Base-by-base conservation (phyloP, 1,140 invertebrate genomes). In the Nephila pilipes region DNA sequence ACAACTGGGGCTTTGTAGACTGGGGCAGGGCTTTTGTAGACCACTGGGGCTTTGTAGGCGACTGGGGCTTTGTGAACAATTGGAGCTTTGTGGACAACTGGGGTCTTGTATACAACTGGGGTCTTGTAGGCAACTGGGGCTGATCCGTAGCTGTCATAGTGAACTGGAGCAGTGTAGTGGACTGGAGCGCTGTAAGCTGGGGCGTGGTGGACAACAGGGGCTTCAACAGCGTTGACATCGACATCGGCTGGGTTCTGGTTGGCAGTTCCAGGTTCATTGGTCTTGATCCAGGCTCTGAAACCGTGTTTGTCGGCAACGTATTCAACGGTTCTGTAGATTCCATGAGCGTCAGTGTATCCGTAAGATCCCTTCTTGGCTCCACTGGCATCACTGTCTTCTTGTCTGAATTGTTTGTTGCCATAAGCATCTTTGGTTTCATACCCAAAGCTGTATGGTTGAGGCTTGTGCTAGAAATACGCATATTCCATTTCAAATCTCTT, bases 351-450 rank as follows among this genome's bases (percentile, higher is more conserved):
- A 5, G 93, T 94, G 89, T 94, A 94, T 25, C 94, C 94, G 85
- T 94, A 94, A 54, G 92, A 93, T 81, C 94, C 94, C 58, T 87
- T 91, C 54, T 91, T 93, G 69, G 94, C 94, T 10, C 93, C 93
- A 57, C 91, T 93, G 54, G 93, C 93, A 38, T 94, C 94, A 18
- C 94, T 93, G 87, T 91, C 91, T 79, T 94, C 94, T 29, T 94
- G 94, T 58, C 94, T 69, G 92, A 94, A 94, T 60, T 94, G 94
- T 57, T 94, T 94, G 92, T 94, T 94, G 79, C 94, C 94, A 80
- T 94, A 94, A 46, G 92, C 94, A 57, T 94, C 94, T 65, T 94
- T 93, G 58, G 93, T 94, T 32, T 94, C 93, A 80, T 93, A 94
- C 2, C 94, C 94, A 65, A 94, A 94, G 80, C 93, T 93, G 79